Evolutionary conservation across 2,888 invertebrate genomes (phyloP), one percentile per base, ranked within the genome.

Genomic region (Frankliniella intonsa): DNA sequence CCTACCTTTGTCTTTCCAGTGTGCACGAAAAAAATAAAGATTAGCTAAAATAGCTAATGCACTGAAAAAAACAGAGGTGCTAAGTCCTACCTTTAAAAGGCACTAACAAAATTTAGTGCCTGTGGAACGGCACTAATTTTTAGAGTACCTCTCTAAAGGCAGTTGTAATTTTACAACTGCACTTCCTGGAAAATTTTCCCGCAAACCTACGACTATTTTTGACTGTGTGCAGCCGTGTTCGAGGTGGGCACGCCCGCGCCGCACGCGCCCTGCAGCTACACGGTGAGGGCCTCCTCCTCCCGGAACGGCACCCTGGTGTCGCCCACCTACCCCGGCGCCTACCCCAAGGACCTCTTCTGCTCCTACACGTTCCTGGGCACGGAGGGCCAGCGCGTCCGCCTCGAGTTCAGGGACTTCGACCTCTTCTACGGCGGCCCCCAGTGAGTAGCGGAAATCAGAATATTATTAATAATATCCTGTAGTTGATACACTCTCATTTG

Each of bases 251-350:
- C 95, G 84, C 95, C 95, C 85, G 92, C 94, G 85, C 94, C 95
- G 85, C 93, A 94, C 87, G 93, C 94, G 83, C 92, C 95, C 86
- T 98, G 98, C 91, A 95, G 95, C 87, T 96, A 94, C 90, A 92
- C 93, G 87, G 94, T 97, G 87, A 93, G 95, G 87, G 92, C 93
- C 84, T 91, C 91, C 86, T 88, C 88, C 82, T 91, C 91, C 86
- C 93, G 93, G 87, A 93, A 93, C 84, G 99, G 99, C 82, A 92
- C 93, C 87, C 94, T 99, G 86, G 91, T 97, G 87, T 97, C 99
- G 83, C 98, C 99, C 84, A 99, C 99, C 84, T 99, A 99, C 91
- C 99, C 99, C 84, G 99, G 99, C 85, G 94, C 97, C 86, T 99
- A 99, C 90, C 99, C 99, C 85, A 98, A 98, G 90, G 95, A 97